Base-by-base conservation (phyloP, 2,888 invertebrate genomes). In the Callinectes sapidus region DNA sequence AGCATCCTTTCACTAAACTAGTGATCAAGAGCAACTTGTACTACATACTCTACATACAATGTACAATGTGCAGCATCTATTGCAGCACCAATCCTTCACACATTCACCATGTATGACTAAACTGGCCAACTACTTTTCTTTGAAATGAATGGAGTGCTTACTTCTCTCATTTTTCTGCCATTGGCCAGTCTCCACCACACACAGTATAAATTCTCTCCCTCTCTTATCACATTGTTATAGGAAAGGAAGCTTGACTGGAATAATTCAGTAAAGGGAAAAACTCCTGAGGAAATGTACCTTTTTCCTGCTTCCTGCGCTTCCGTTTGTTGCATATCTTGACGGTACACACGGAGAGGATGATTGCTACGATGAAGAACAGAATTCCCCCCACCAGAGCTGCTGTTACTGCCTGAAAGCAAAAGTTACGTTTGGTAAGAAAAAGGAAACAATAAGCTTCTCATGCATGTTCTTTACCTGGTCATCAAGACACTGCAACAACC, bases 321-420 rank as follows among this genome's bases (percentile, higher is more conserved):
- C 98, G 97, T 96, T 98, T 98, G 97, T 99, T 99, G 97, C 98
- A 98, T 96, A 99, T 98, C 97, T 99, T 98, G 95, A 99, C 98
- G 95, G 98, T 98, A 97, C 99, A 98, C 95, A 99, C 98, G 95
- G 99, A 98, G 95, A 99, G 97, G 96, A 99, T 98, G 96, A 99
- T 98, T 96, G 99, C 98, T 95, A 99, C 98, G 96, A 99, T 98
- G 97, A 99, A 98, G 97, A 99, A 99, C 96, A 99, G 97, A 95
- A 99, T 97, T 95, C 99, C 99, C 95, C 99, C 99, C 95, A 99
- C 98, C 95, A 99, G 98, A 95, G 99, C 99, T 95, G 99, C 99
- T 94, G 98, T 98, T 96, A 98, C 98, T 95, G 98, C 98, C 94
- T 94, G 91, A 23, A 91, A 89, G 14, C 8, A 32, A 81, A 87